Evolutionary conservation across 2,113 vertebrate species (phyloP).

Genomic region (Neopipo cinnamomea): DNA sequence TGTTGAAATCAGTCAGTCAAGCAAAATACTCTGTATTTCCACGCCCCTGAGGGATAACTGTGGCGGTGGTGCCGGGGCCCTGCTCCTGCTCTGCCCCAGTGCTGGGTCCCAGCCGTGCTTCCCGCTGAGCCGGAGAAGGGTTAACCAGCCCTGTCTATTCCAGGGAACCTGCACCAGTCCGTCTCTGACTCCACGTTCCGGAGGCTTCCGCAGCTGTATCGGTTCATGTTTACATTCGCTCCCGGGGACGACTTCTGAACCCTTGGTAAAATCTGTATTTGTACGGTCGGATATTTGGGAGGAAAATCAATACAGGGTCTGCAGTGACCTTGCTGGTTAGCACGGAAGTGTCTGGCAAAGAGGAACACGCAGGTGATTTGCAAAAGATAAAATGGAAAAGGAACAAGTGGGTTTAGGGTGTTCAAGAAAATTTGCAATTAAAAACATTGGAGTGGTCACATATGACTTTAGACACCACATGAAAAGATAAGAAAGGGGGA

Average conservation of each 20-base stretch:
- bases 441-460: background rate
- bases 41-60: background rate
- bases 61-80: accelerated
- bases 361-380: background rate
- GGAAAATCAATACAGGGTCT: background rate
- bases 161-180: background rate
- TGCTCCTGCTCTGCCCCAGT: background rate
- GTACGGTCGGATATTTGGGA: slow-evolving; percentile 3
- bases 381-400: background rate
- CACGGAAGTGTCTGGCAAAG: background rate
- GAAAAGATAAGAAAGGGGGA: background rate
- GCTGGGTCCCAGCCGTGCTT: background rate
- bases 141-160: background rate
- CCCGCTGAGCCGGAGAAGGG: background rate
- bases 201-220: background rate
- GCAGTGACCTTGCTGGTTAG: slow-evolving; percentile 23
- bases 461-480: background rate
- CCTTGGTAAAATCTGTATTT: background rate
- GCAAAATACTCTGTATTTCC: background rate
- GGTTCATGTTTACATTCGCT: background rate
- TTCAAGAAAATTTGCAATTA: background rate
- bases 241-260: background rate
- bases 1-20: background rate
- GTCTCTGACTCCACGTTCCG: background rate
- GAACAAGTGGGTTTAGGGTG: background rate